Base-by-base conservation (phyloP, 1,140 invertebrate genomes). In the Globodera rostochiensis region DNA sequence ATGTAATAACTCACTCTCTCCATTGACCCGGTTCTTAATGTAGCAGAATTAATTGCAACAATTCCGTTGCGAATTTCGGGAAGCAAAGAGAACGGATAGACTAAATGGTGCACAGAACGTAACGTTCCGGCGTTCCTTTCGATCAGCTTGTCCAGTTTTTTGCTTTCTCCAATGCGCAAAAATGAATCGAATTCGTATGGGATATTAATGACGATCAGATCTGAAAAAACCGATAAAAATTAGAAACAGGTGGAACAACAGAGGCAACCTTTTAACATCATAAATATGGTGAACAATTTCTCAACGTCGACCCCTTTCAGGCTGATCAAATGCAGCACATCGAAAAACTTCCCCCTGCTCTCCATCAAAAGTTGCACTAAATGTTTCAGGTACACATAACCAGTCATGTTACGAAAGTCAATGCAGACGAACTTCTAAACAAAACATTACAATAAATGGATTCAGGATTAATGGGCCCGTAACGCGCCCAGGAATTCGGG, bases 31-130 rank as follows among this genome's bases (percentile, higher is more conserved):
- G 69, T 71, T 19, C 69, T 71, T 11, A 71, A 47, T 36, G 69
- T 71, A 3, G 69, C 25, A 21, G 69, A 45, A 71, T 71, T 71
- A 47, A 71, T 71, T 21, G 69, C 69, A 15, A 71, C 69, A 71
- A 71, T 71, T 36, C 46, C 2, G 69, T 47, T 71, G n/a, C 25
- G 21, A 36, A 71, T 36, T 13, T 19, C 19, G 13, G 11, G 57
- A 19, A n/a, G 19, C 57, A 64, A 64, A 19, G 13, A 15, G 15
- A 64, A 64, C 15, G 57, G 57, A 64, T 64, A 19, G 57, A 64
- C 57, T 19, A 64, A 64, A 64, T 64, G 57, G 57, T 64, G 57
- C 11, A 64, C 6, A 19, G 57, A 64, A 19, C 19, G 57, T 4
- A 64, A 64, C 5, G 57, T 64, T 1, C 5, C 15, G 57, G 57